A percentile compares a stretch with the other conserved stretches of the same genome.
These are phyloP conservation scores for human DNA, from an alignment of 2,113 vertebrate species.

Conservation along the genomic window DNA sequence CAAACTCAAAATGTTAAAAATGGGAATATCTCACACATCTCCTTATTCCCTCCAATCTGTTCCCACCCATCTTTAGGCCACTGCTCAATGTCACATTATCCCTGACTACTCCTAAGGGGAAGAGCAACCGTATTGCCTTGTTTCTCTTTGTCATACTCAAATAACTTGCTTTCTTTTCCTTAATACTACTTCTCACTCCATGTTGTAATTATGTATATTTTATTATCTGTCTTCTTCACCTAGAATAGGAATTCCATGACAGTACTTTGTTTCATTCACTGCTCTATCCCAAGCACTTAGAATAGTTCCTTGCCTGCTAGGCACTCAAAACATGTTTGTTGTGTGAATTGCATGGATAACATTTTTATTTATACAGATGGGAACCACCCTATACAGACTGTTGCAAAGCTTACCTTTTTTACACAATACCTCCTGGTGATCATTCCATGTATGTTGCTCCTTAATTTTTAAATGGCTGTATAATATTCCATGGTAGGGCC, in stretches of 20 bases:
- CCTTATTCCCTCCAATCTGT: neutral
- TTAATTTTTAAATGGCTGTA: neutral
- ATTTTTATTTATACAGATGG: neutral
- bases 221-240: neutral
- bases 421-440: neutral
- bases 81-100: neutral
- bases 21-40: neutral
- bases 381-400: neutral
- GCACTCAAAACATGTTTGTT: neutral
- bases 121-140: neutral
- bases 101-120: neutral
- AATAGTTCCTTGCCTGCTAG: neutral
- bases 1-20: conserved; percentile 2
- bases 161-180: neutral
- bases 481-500: neutral
- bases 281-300: neutral
- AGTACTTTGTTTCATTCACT: neutral
- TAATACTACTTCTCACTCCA: neutral
- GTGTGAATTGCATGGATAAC: neutral
- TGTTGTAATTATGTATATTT: neutral
- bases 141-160: neutral
- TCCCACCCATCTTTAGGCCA: neutral
- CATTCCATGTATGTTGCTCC: neutral
- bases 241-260: neutral
- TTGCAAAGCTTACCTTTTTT: neutral